phyloP scores from a whole-genome alignment of 2,888 invertebrate species.

The Drosophila parthenogenetica region DNA sequence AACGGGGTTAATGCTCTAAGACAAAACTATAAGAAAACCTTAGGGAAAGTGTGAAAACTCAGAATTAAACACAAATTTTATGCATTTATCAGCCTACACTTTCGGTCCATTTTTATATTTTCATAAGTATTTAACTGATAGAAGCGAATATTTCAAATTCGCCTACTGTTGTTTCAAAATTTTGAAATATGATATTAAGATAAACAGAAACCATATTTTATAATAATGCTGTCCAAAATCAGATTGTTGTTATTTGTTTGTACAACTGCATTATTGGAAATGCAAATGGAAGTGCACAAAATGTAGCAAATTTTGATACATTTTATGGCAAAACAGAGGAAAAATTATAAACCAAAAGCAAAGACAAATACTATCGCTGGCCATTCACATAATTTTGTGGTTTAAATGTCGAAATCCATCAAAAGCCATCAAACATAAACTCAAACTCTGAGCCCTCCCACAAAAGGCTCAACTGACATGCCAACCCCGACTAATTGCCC shows the following conservation, averaged over 20 bases:
- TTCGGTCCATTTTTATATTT: background rate
- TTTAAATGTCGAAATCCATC: conserved; percentile 70
- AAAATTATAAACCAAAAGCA: conserved; percentile 45
- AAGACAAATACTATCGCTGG: conserved; percentile 2
- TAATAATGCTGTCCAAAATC: conserved; percentile 19
- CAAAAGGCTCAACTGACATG: conserved; percentile 22
- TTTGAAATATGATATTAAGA: conserved; percentile 26
- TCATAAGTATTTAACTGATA: background rate
- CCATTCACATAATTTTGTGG: conserved; percentile 43
- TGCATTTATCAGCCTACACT: too few relatives aligned
- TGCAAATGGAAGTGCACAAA: conserved; percentile 61
- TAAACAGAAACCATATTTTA: conserved; percentile 34
- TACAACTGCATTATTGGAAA: conserved; percentile 61
- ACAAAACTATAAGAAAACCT: background rate
- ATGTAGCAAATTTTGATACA: conserved; percentile 35
- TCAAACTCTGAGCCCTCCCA: conserved; percentile 34
- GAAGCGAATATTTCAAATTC: conserved; percentile 9
- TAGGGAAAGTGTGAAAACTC: background rate
- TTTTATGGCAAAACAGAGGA: conserved; percentile 38
- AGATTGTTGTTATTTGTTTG: conserved; percentile 28
- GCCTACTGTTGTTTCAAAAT: conserved; percentile 17
- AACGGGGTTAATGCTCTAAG: conserved; percentile 21
- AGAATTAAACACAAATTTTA: background rate
- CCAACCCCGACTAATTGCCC: conserved; percentile 14
- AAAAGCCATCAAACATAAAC: conserved; percentile 62